Evolutionary conservation across 2,113 vertebrate genomes (phyloP).

Genomic region (Megalops atlanticus): DNA sequence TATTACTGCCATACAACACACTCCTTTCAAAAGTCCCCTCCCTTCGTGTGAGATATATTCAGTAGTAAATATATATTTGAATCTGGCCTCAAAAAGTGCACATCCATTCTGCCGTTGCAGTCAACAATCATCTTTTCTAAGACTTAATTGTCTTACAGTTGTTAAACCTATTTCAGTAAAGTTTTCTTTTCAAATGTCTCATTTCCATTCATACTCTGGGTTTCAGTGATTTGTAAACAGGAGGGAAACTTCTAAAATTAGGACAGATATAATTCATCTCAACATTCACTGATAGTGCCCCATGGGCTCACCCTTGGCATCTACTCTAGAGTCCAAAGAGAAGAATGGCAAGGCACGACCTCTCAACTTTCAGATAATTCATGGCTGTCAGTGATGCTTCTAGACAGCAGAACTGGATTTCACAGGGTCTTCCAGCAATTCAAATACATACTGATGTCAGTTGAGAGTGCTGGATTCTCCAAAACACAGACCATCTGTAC

Average conservation of each 20-base stretch:
- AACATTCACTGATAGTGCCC: not conserved
- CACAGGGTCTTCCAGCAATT: conserved; percentile 4
- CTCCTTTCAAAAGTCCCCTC: conserved; percentile 4
- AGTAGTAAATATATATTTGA: conserved; percentile 23
- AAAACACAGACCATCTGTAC: not conserved
- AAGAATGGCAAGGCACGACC: conserved; percentile 70
- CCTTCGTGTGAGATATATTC: conserved; percentile 6
- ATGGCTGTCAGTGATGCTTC: conserved; percentile 43
- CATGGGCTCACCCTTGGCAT: conserved; percentile 36
- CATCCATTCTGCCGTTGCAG: no score
- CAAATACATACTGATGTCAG: not conserved
- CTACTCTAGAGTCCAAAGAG: conserved; percentile 52
- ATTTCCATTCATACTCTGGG: not conserved
- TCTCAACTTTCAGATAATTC: conserved; percentile 50
- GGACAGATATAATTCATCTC: not conserved
- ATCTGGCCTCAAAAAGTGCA: conserved; percentile 12
- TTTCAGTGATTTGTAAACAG: conserved; percentile 22
- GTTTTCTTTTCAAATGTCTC: conserved; percentile 2
- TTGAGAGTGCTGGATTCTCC: not conserved
- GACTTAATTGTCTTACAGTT: not conserved
- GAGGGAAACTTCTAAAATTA: not conserved
- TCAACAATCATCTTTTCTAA: not conserved
- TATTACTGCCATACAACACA: not conserved
- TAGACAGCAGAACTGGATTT: conserved; percentile 56
- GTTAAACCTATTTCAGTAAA: not conserved